Conservation (phyloP, 2,888 invertebrate genomes). For the Heteromurus nitidus region DNA sequence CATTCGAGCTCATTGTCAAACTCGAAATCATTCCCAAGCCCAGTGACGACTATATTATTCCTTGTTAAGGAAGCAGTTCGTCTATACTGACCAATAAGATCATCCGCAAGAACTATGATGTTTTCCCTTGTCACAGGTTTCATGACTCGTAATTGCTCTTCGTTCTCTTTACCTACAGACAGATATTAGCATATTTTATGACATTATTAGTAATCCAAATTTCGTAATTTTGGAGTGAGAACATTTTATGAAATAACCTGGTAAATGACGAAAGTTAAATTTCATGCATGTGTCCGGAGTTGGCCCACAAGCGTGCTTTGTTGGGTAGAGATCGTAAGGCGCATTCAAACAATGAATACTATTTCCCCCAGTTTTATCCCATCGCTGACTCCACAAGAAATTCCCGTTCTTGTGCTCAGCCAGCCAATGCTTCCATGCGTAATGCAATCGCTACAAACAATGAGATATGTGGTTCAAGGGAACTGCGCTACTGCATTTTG, state of each 20-base stretch:
- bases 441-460: slow-evolving; percentile 85
- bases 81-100: slow-evolving; percentile 92
- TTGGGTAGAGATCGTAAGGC: slow-evolving; percentile 97
- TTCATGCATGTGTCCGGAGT: slow-evolving; percentile 90
- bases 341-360: slow-evolving; percentile 92
- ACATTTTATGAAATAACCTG: slow-evolving; percentile 47
- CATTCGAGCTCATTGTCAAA: slow-evolving; percentile 93
- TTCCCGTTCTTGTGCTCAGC: slow-evolving; percentile 90
- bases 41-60: slow-evolving; percentile 94
- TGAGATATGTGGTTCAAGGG: neutral
- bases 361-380: slow-evolving; percentile 78
- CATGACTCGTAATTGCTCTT: slow-evolving; percentile 88
- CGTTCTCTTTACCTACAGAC: slow-evolving; percentile 83
- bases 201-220: neutral
- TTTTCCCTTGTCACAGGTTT: slow-evolving; percentile 90
- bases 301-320: slow-evolving; percentile 92
- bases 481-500: neutral
- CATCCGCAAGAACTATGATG: slow-evolving; percentile 88
- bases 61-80: slow-evolving; percentile 91
- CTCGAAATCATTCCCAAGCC: slow-evolving; percentile 96
- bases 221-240: neutral
- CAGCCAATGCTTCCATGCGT: slow-evolving; percentile 97
- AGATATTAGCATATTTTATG: neutral
- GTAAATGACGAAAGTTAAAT: slow-evolving; percentile 90
- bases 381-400: slow-evolving; percentile 93